phyloP scores from a whole-genome alignment of 2,888 invertebrate species.

The Cataglyphis rosenhaueri region DNA sequence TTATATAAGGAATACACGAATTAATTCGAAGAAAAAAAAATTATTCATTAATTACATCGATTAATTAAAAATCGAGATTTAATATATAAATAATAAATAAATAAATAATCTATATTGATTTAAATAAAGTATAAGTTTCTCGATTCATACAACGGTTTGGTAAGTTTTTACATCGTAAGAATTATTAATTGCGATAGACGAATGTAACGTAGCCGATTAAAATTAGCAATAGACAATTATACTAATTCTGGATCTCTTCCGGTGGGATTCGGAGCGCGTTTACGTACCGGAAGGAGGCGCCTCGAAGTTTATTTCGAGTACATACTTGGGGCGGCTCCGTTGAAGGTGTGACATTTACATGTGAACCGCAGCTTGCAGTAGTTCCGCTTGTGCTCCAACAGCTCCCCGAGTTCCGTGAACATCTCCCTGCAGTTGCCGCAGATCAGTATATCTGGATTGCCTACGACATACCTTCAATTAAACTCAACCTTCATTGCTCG shows the following conservation, averaged over 20 bases:
- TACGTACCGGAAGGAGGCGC: slow-evolving; percentile 59
- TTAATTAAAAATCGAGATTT: slow-evolving; percentile 11
- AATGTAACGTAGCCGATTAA: slow-evolving; percentile 10
- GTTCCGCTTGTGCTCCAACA: slow-evolving; percentile 91
- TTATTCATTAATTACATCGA: slow-evolving; percentile 15
- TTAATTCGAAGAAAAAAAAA: slow-evolving; percentile 17
- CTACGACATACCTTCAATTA: slow-evolving; percentile 84
- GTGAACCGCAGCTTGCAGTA: slow-evolving; percentile 91
- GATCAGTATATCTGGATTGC: slow-evolving; percentile 91
- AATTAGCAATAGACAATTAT: slow-evolving; percentile 27
- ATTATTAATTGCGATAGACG: slow-evolving; percentile 6
- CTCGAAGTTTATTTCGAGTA: slow-evolving; percentile 71
- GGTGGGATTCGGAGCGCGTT: slow-evolving; percentile 60
- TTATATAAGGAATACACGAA: not conserved
- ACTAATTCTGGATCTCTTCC: slow-evolving; percentile 56
- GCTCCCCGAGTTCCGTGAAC: slow-evolving; percentile 90
- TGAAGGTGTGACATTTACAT: slow-evolving; percentile 89
- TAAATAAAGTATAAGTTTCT: not conserved
- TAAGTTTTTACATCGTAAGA: not conserved
- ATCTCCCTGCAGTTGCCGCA: slow-evolving; percentile 92
- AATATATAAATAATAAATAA: no score
- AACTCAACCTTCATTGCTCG: slow-evolving; percentile 33
- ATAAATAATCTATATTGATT: slow-evolving; percentile 35
- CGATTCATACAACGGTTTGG: not conserved
- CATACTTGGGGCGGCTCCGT: slow-evolving; percentile 86